Percentiles rank a stretch among this genome's conserved stretches.
Conservation (phyloP, 2,797 vertebrate species). For the Eulemur coronatus region DNA sequence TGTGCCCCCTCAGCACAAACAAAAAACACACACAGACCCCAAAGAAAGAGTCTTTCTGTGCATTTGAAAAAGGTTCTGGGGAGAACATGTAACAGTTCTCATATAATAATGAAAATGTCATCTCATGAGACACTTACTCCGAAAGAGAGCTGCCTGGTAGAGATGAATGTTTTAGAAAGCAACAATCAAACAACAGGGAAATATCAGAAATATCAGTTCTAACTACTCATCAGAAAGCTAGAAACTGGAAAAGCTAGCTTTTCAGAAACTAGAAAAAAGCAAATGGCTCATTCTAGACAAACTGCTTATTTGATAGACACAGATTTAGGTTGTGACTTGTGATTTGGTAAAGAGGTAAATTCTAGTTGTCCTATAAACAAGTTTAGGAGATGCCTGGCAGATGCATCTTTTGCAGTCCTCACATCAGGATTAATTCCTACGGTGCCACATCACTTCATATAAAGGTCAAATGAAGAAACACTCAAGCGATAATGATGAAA, state of each 20-base stretch:
- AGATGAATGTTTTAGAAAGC: neutral
- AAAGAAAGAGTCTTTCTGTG: neutral
- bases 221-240: neutral
- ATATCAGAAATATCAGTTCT: neutral
- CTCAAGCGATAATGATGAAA: slow-evolving; percentile 67
- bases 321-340: neutral
- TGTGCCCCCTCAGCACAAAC: neutral
- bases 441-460: slow-evolving; percentile 68
- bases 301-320: neutral
- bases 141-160: neutral
- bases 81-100: neutral
- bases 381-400: neutral
- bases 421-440: slow-evolving; percentile 47
- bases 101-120: neutral
- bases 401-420: neutral
- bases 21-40: neutral
- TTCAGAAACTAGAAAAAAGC: neutral
- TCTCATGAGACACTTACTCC: neutral
- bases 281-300: neutral
- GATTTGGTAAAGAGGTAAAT: neutral
- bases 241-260: neutral
- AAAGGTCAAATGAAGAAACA: slow-evolving; percentile 70
- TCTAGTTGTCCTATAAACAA: slow-evolving; percentile 21
- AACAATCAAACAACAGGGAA: slow-evolving; percentile 12
- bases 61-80: neutral